Percentiles rank a stretch among this genome's conserved stretches.
These are phyloP conservation scores for Glossophaga mutica DNA, from an alignment of 2,797 vertebrate species.

Conservation along the genomic window DNA sequence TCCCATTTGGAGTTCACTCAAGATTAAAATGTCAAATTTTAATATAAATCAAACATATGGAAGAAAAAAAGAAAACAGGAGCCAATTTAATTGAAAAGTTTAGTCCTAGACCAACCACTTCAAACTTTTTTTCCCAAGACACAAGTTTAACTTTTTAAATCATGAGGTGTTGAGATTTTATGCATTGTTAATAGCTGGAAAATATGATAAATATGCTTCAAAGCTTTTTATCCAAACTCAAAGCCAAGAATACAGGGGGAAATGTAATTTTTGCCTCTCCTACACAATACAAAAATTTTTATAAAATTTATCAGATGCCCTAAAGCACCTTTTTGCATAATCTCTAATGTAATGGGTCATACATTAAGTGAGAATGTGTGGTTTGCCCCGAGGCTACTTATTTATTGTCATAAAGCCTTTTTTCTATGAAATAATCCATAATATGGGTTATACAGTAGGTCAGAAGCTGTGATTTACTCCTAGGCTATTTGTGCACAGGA, in stretches of 20 bases:
- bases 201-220: background rate
- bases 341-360: background rate
- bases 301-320: background rate
- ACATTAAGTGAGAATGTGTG: background rate
- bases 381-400: background rate
- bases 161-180: background rate
- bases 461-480: background rate
- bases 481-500: background rate
- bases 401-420: background rate
- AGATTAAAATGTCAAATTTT: slow-evolving; percentile 50
- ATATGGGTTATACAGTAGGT: background rate
- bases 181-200: background rate
- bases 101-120: background rate
- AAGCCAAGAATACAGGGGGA: background rate
- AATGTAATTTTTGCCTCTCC: background rate
- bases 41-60: slow-evolving; percentile 33
- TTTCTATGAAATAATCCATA: background rate
- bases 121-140: background rate
- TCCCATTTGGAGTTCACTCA: background rate
- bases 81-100: slow-evolving; percentile 18
- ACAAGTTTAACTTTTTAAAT: background rate
- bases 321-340: background rate
- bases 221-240: background rate
- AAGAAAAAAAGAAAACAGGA: slow-evolving; percentile 24
- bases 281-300: background rate